phyloP scores from a whole-genome alignment of 2,888 invertebrate species.

The Drosophila formosana region DNA sequence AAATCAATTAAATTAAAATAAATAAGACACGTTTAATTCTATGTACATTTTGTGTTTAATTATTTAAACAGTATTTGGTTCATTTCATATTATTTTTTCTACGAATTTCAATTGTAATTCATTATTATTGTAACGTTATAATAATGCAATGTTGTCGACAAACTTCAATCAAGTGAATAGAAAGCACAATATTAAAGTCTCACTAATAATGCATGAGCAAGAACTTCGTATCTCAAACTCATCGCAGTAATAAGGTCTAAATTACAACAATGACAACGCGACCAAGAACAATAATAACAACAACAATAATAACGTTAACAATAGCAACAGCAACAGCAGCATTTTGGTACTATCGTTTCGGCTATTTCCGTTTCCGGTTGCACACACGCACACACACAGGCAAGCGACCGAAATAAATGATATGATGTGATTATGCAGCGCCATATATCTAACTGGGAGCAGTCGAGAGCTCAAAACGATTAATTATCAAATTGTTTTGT shows the following conservation, averaged over 20 bases:
- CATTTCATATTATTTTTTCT: too few species aligned
- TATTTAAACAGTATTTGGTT: too few species aligned
- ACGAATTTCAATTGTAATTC: too few species aligned
- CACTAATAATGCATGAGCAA: constrained; percentile 24
- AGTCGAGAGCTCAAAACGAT: constrained; percentile 56
- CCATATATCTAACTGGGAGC: constrained; percentile 32
- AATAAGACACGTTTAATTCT: too few species aligned
- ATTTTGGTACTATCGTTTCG: constrained; percentile 44
- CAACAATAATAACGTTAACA: neutral
- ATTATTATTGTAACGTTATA: too few species aligned
- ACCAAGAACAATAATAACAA: constrained; percentile 6
- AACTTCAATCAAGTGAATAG: constrained; percentile 30
- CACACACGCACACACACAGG: constrained; percentile 6
- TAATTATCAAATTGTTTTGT: constrained; percentile 69
- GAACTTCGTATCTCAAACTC: neutral
- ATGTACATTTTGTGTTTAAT: too few species aligned
- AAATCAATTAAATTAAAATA: too few species aligned
- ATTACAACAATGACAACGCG: constrained; percentile 7
- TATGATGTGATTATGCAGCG: constrained; percentile 52
- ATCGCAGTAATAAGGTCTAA: neutral
- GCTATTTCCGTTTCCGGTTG: constrained; percentile 50
- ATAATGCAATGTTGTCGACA: neutral
- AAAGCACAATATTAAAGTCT: constrained; percentile 28
- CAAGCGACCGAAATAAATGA: constrained; percentile 45
- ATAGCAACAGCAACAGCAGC: constrained; percentile 4